phyloP scores from a whole-genome alignment of 2,888 invertebrate species.

The Hipparchia sbordonii region DNA sequence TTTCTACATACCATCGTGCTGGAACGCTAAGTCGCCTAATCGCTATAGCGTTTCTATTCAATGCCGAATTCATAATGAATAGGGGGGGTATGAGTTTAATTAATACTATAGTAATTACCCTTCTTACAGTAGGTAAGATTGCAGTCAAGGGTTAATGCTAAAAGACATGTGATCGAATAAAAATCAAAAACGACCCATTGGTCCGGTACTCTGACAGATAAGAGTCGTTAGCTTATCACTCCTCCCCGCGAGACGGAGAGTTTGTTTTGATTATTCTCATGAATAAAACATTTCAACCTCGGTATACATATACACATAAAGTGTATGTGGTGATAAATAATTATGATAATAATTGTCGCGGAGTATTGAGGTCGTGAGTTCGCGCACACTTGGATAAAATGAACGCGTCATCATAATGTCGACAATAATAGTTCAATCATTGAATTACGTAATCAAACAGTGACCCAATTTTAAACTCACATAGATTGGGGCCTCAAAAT shows the following conservation, averaged over 20 bases:
- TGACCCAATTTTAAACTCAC: neutral
- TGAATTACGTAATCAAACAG: neutral
- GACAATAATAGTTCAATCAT: neutral
- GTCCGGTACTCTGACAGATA: neutral
- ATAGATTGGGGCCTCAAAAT: no score
- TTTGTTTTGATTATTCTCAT: neutral
- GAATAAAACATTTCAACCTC: neutral
- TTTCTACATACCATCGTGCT: no score
- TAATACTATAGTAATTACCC: no score
- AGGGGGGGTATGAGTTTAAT: no score
- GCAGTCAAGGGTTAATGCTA: no score
- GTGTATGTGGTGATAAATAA: constrained; percentile 3
- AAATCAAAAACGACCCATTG: neutral
- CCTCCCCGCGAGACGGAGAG: neutral
- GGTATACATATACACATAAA: neutral
- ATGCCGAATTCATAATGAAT: no score
- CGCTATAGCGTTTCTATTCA: no score
- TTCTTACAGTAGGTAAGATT: no score
- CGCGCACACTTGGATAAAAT: neutral
- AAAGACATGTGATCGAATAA: no score
- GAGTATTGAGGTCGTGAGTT: constrained; percentile 7
- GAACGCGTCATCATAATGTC: neutral
- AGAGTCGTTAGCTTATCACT: neutral
- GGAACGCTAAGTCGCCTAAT: no score
- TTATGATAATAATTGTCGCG: constrained; percentile 8